phyloP scores from a whole-genome alignment of 2,888 invertebrate species.

The Parnassius glacialis region DNA sequence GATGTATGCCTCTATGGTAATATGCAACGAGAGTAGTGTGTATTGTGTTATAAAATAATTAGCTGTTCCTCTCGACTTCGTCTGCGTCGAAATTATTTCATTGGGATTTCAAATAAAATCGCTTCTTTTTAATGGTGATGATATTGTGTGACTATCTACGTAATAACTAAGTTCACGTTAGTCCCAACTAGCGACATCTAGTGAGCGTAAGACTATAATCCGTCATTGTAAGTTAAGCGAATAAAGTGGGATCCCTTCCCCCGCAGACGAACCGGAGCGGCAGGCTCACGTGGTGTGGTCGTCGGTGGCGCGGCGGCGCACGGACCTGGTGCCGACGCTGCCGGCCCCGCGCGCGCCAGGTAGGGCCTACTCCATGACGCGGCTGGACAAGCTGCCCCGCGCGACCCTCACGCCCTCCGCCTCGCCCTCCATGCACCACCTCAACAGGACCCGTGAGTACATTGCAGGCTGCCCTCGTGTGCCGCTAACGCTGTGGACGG shows the following conservation, averaged over 20 bases:
- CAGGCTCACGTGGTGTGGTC: conserved; percentile 83
- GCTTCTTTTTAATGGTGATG: no score
- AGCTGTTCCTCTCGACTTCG: no score
- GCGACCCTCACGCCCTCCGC: conserved; percentile 48
- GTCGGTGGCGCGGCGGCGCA: conserved; percentile 91
- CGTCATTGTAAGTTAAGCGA: not conserved
- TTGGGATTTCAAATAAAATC: no score
- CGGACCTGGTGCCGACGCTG: conserved; percentile 94
- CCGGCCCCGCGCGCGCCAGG: conserved; percentile 82
- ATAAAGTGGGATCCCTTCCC: not conserved
- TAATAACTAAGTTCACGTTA: no score
- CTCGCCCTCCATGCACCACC: conserved; percentile 63
- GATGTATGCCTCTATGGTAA: no score
- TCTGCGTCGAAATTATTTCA: no score
- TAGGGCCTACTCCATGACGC: conserved; percentile 96
- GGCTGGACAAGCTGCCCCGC: conserved; percentile 84
- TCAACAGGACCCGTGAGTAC: conserved; percentile 66
- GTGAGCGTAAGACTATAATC: no score
- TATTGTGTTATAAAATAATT: no score
- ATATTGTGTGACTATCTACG: no score
- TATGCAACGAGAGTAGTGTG: no score
- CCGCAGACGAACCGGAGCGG: conserved; percentile 68
- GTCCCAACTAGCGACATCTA: no score
- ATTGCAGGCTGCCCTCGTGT: conserved; percentile 26
- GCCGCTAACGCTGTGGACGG: conserved; percentile 9